Base-by-base conservation (phyloP, 1,140 invertebrate genomes). In the Drosophila mojavensis region DNA sequence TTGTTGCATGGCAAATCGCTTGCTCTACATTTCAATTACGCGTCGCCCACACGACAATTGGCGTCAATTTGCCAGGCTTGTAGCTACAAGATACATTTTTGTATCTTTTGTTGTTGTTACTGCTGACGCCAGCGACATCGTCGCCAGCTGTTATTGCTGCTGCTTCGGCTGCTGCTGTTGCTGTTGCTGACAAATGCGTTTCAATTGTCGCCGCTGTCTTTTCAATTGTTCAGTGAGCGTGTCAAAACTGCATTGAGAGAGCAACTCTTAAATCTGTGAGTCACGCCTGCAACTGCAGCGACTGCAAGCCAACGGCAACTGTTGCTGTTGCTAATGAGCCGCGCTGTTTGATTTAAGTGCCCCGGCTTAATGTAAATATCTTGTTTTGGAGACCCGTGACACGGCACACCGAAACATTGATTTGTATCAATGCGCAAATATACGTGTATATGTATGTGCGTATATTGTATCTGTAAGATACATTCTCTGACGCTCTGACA, bases 351-450 rank as follows among this genome's bases (percentile, higher is more conserved):
- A 75, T 70, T 84, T 86, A 70, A 84, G 81, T 86, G 81, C 62
- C 62, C 63, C 61, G 84, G 80, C 84, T 83, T 88, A 88, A 88
- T 88, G 83, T 89, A 88, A 89, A 88, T 88, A 84, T 78, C 81
- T 84, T 84, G 81, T 85, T 82, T 45, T 47, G 17, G 33, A 20
- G 36, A 13, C 61, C 56, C 75, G 43, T 39, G 51, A 15, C 67
- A 58, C 47, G 47, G 50, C 76, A 77, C 6, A 45, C 43, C 13
- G 13, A 47, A 47, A 17, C 83, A 86, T 86, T 86, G 83, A 86
- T 86, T 82, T 88, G 82, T 83, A 86, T 86, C 82, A 86, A 85
- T 85, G 68, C 65, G 75, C 79, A 63, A 70, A 24, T 47, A 17
- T 47, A 2, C 10, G 10, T 36, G 10, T 36, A 39, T 39, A 1